Evolutionary conservation across 2,888 invertebrate species (phyloP).

Genomic region (Eucera pruinosa): DNA sequence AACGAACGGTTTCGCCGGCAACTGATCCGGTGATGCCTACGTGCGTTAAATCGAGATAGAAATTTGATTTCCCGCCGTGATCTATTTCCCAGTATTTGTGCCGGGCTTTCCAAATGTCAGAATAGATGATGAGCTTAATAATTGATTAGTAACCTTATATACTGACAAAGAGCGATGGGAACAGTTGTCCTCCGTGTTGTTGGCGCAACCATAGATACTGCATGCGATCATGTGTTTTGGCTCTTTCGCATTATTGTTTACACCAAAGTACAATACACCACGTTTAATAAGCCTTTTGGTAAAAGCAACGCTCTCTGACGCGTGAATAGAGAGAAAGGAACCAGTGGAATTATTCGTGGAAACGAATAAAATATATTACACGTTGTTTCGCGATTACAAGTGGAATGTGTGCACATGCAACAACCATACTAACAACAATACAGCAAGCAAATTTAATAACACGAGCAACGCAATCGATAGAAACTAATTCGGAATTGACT

Average conservation of each 20-base stretch:
- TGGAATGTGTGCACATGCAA: background rate
- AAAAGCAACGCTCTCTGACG: background rate
- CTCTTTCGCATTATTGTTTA: background rate
- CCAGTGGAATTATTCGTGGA: background rate
- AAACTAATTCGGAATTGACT: constrained; percentile 6
- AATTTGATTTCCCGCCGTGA: constrained; percentile 29
- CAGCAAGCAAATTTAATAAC: constrained; percentile 5
- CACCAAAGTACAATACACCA: background rate
- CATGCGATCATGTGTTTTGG: too few species aligned
- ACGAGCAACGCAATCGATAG: background rate
- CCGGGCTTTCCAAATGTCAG: constrained; percentile 34
- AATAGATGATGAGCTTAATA: constrained; percentile 22
- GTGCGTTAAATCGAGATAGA: constrained; percentile 32
- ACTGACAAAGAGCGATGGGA: constrained; percentile 35
- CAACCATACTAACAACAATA: too few species aligned
- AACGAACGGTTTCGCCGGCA: background rate
- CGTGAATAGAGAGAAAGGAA: too few species aligned
- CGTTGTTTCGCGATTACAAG: background rate
- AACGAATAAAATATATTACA: constrained; percentile 6
- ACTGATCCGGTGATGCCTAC: background rate
- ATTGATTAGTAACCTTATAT: constrained; percentile 34
- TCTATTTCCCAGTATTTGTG: constrained; percentile 38
- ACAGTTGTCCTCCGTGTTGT: constrained; percentile 8
- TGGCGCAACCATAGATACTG: constrained; percentile 15
- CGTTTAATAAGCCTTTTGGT: background rate